Evolutionary conservation across 2,797 vertebrate genomes (phyloP), one percentile per base, ranked within the genome.

Genomic region (Myotis pilosus): DNA sequence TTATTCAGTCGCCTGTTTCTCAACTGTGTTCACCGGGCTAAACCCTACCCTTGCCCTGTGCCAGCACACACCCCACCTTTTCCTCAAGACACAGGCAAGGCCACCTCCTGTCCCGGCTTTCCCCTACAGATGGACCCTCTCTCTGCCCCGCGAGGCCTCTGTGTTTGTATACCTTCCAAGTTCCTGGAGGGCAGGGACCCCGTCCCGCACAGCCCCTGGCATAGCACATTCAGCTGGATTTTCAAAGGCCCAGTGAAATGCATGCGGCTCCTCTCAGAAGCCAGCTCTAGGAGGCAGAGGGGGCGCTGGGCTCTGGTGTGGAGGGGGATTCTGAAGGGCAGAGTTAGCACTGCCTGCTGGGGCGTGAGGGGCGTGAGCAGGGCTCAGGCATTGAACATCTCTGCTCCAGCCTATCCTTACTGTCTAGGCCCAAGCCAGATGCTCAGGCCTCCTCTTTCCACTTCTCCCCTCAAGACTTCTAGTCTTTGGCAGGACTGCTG

Each of bases 191-290:
- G 8, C 3, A 23, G 3, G 2, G 44, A 6, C 36, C 69, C 23
- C 0, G 0, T 51, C 25, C 2, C 0, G 0, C 47, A 22, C 13
- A 9, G 9, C 11, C 15, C 36, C 78, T 20, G 1, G 81, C 3
- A 0, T 13, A n/a, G 30, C 1, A 44, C 36, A 69, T 51, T 75
- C 15, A 55, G 12, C 4, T 8, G 20, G 0, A 38, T 16, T 80
- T 74, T 62, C 20, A 64, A 25, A 68, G 47, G 3, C 49, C 28
- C 47, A 23, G 13, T 1, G 38, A 25, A 57, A 85, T 36, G 19
- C 23, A 17, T 30, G 6, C 22, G 13, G 2, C 15, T 83, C 20
- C 17, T 55, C 33, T 62, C 1, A 9, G 53, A 47, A 75, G 20
- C 36, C 53, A 55, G 64, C 10, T 81, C 38, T 36, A 36, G 51